phyloP scores from a whole-genome alignment of 1,140 invertebrate species.

The Leptestheria dahalacensis region DNA sequence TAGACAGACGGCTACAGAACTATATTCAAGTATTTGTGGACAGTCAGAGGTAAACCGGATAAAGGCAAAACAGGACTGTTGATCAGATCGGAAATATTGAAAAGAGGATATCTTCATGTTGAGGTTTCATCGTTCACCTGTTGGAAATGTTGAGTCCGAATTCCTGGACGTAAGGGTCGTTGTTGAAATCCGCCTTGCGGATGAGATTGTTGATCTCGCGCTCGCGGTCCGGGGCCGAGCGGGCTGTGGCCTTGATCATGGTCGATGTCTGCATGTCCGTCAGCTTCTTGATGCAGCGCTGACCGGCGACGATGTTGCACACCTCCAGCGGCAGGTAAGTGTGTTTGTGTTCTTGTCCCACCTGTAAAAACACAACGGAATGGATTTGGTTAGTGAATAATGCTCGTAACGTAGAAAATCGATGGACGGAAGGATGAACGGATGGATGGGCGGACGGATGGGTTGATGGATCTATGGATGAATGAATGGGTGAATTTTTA shows the following conservation, averaged over 20 bases:
- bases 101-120: too few relatives aligned
- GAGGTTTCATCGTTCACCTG: not conserved
- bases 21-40: too few relatives aligned
- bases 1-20: too few relatives aligned
- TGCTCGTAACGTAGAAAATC: too few relatives aligned
- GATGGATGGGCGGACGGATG: too few relatives aligned
- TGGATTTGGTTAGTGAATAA: too few relatives aligned
- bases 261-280: conserved; percentile 99
- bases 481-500: too few relatives aligned
- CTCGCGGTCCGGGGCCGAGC: conserved; percentile 94
- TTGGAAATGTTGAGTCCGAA: conserved; percentile 44
- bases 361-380: conserved; percentile 23
- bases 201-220: conserved; percentile 97
- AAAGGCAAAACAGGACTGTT: too few relatives aligned
- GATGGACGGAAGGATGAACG: too few relatives aligned
- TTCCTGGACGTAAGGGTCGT: conserved; percentile 90
- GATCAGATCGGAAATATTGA: too few relatives aligned
- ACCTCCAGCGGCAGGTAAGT: conserved; percentile 98
- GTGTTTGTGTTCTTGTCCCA: conserved; percentile 99
- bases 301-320: conserved; percentile 96
- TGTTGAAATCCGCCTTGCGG: conserved; percentile 93
- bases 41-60: conserved; percentile 43
- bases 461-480: too few relatives aligned
- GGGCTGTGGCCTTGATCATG: conserved; percentile 99
- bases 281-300: conserved; percentile 97